Conservation (phyloP, 1,140 invertebrate genomes). For the Bacillus rossius region DNA sequence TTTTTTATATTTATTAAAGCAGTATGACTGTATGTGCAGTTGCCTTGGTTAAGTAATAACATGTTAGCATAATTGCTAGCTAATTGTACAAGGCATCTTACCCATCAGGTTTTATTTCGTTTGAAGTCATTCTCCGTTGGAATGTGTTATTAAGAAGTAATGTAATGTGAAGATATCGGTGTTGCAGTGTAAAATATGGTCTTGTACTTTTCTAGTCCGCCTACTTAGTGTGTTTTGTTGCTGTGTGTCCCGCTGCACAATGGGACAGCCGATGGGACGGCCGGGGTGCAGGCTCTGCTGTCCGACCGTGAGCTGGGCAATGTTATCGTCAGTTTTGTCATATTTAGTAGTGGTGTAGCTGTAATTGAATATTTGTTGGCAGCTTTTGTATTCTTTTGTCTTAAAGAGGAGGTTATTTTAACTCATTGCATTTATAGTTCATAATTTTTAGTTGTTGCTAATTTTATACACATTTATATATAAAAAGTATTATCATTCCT, state of each 20-base stretch:
- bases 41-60: no score
- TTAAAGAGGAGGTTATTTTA: background rate
- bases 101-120: no score
- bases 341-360: slow-evolving; percentile 13
- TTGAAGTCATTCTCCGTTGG: no score
- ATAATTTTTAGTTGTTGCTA: slow-evolving; percentile 15
- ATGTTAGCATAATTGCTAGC: no score
- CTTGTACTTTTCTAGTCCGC: background rate
- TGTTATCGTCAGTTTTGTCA: slow-evolving; percentile 11
- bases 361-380: slow-evolving; percentile 17
- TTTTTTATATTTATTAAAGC: background rate
- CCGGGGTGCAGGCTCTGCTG: background rate
- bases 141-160: background rate
- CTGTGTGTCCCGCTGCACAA: background rate
- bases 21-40: no score
- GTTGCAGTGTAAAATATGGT: slow-evolving; percentile 3
- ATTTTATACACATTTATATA: slow-evolving; percentile 12
- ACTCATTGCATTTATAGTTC: slow-evolving; percentile 12
- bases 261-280: background rate
- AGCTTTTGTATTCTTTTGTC: slow-evolving; percentile 11
- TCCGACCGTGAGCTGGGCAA: background rate
- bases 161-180: background rate
- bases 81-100: no score
- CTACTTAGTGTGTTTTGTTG: background rate
- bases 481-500: slow-evolving; percentile 12